A percentile compares a stretch with the other conserved stretches of the same genome.
Evolutionary conservation across 2,113 vertebrate species (phyloP).

Genomic region (Charina bottae): DNA sequence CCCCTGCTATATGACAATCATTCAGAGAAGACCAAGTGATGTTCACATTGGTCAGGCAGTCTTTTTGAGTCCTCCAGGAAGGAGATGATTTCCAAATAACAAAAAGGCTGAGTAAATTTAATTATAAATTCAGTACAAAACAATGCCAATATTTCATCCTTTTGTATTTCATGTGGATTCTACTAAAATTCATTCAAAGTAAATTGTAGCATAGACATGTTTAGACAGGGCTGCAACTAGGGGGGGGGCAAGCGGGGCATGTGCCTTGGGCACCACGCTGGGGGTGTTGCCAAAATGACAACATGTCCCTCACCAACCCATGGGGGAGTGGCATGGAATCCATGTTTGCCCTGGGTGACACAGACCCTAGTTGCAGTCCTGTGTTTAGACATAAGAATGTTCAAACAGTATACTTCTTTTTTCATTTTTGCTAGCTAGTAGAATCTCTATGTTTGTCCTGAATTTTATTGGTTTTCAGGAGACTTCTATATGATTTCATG

Average conservation of each 20-base stretch:
- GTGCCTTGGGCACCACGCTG: too few species aligned
- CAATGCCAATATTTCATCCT: not conserved
- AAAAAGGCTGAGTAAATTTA: not conserved
- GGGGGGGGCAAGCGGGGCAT: too few species aligned
- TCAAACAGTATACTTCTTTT: not conserved
- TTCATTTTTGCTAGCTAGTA: not conserved
- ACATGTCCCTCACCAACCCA: too few species aligned
- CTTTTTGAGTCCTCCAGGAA: not conserved
- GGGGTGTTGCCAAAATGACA: too few species aligned
- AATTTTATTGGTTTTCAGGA: too few species aligned
- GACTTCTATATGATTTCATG: too few species aligned
- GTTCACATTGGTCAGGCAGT: not conserved
- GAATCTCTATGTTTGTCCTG: too few species aligned
- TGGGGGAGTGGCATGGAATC: too few species aligned
- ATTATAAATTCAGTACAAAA: not conserved
- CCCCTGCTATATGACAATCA: not conserved
- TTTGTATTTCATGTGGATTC: not conserved
- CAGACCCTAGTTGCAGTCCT: too few species aligned
- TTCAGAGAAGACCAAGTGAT: not conserved
- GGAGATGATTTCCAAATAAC: not conserved
- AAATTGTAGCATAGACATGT: not conserved
- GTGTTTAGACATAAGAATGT: too few species aligned
- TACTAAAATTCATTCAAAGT: not conserved
- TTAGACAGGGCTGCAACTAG: too few species aligned
- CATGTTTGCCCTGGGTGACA: too few species aligned